Percentiles rank a stretch among this genome's conserved stretches.
Conservation (phyloP, 2,797 vertebrate species). For the Anniella stebbinsi region DNA sequence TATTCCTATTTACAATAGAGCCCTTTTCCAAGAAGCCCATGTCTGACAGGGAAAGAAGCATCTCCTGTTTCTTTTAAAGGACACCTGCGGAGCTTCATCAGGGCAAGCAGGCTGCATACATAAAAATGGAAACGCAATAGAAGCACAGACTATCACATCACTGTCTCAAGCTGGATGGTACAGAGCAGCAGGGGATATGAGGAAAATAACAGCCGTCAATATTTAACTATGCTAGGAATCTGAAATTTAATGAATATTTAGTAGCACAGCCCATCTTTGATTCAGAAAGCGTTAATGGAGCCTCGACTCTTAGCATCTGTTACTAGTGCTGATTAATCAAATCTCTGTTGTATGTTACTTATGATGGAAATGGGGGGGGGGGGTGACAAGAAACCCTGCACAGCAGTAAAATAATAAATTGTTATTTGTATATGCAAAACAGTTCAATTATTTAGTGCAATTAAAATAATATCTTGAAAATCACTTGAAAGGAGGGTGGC, state of each 20-base stretch:
- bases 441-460: slow-evolving; percentile 68
- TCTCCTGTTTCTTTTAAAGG: slow-evolving; percentile 43
- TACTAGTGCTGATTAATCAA: slow-evolving; percentile 60
- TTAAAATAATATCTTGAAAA: slow-evolving; percentile 72
- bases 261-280: slow-evolving; percentile 28
- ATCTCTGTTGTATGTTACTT: slow-evolving; percentile 46
- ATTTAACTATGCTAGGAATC: slow-evolving; percentile 46
- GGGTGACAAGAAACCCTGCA: slow-evolving; percentile 35
- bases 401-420: slow-evolving; percentile 62
- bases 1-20: slow-evolving; percentile 29
- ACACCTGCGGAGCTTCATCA: slow-evolving; percentile 20
- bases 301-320: slow-evolving; percentile 51
- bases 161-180: slow-evolving; percentile 44
- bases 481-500: slow-evolving; percentile 57
- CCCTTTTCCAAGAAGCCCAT: not conserved
- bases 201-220: slow-evolving; percentile 28
- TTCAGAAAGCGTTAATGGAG: slow-evolving; percentile 50
- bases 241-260: slow-evolving; percentile 58
- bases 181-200: slow-evolving; percentile 36
- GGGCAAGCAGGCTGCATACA: slow-evolving; percentile 11
- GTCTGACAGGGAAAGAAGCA: slow-evolving; percentile 27
- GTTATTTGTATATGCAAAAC: slow-evolving; percentile 62
- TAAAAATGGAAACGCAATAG: slow-evolving; percentile 34
- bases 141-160: slow-evolving; percentile 20
- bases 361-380: slow-evolving; percentile 28